Evolutionary conservation across 2,113 vertebrate species (phyloP), one percentile per base, ranked within the genome.

Genomic region (Myrmecophaga tridactyla): DNA sequence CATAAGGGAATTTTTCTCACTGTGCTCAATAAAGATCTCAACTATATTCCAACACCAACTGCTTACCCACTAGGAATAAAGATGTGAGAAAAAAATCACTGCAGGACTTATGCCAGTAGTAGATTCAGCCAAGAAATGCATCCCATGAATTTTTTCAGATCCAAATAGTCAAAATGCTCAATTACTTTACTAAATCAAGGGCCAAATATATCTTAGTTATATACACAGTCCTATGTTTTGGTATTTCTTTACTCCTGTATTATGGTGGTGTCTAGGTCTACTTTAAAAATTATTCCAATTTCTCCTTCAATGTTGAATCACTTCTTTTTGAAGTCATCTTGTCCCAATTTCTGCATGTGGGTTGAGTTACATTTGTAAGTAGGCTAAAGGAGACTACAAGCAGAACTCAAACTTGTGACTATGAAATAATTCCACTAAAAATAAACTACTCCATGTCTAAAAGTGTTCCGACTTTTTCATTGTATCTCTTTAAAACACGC

Each of bases 21-120:
- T 96, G 93, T 86, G 86, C 86, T 94, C 77, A 80, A 53, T 90
- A 90, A 94, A 88, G 82, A 86, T 92, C 82, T 90, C 92, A 76
- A 95, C 81, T 58, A 6, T 18, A 60, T 70, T 80, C 85, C 70
- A 94, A 86, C 31, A 69, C 88, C 96, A 96, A 90, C 96, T 92
- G 89, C 89, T 95, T 92, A 90, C 39, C 60, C 93, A 94, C 58
- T 7, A 69, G 78, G 80, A 92, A 58, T 56, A 90, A 93, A 93
- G 86, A 84, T 23, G 76, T 46, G 31, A 8, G 41, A 73, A 67
- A 39, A 27, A 70, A 90, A 78, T 7, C 58, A 78, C 78, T 86
- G 8, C 7, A 3, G 14, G 46, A 34, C 23, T 89, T 34, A n/a
- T 92, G 92, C 92, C 96, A 96, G 51, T 4, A 60, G 80, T 4